phyloP scores from a whole-genome alignment of 1,140 invertebrate species.

The Scylla paramamosain region DNA sequence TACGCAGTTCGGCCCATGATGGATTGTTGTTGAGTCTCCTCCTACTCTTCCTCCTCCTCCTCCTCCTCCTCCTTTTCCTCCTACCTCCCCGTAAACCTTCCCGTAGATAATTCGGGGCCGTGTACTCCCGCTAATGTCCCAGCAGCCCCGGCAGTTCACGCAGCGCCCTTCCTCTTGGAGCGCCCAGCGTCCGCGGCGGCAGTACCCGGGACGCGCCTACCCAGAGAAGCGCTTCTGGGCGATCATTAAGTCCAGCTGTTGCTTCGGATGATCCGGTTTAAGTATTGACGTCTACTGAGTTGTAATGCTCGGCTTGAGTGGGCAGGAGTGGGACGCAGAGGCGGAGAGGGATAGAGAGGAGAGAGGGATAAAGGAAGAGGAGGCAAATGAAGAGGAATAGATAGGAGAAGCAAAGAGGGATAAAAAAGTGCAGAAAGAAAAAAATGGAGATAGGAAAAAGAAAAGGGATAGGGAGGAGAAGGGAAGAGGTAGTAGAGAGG shows the following conservation, averaged over 20 bases:
- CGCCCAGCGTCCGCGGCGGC: too few relatives aligned
- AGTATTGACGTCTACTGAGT: neutral
- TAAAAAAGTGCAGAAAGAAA: neutral
- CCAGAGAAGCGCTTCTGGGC: neutral
- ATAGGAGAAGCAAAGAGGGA: neutral
- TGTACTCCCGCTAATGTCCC: conserved; percentile 56
- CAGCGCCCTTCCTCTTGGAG: neutral
- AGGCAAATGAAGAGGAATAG: neutral
- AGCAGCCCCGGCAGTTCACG: neutral
- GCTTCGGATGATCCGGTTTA: conserved; percentile 55
- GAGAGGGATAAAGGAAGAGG: neutral
- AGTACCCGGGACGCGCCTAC: too few relatives aligned
- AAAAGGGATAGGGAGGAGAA: neutral
- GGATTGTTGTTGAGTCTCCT: conserved; percentile 52
- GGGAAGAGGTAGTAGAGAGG: neutral
- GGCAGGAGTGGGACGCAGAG: neutral
- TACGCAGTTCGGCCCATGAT: conserved; percentile 63
- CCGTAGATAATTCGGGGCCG: conserved; percentile 52
- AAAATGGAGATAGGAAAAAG: neutral
- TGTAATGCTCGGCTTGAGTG: conserved; percentile 10
- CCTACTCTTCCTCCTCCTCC: neutral
- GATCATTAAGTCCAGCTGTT: conserved; percentile 62
- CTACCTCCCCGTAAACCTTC: neutral
- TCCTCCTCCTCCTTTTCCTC: neutral
- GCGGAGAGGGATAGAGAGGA: neutral